Conservation (phyloP, 2,797 vertebrate genomes). For the Darevskia mixta region DNA sequence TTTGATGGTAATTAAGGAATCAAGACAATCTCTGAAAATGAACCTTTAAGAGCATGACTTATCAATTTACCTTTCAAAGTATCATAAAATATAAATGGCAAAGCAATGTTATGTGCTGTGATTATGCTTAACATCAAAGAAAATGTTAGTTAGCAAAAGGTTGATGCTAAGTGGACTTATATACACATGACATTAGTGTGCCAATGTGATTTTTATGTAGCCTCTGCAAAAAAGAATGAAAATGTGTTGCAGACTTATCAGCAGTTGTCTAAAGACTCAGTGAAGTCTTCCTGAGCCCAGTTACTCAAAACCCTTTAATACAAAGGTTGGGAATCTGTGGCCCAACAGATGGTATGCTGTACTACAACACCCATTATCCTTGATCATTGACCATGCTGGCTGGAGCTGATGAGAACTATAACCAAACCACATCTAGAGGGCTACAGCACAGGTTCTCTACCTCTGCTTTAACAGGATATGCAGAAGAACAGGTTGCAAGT, state of each 20-base stretch:
- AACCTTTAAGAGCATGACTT: not conserved
- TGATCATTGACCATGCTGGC: not conserved
- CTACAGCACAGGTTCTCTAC: not conserved
- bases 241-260: no score
- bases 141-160: not conserved
- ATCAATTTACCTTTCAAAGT: not conserved
- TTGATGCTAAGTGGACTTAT: no score
- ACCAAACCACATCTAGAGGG: no score
- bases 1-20: not conserved
- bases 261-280: no score
- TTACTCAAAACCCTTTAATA: no score
- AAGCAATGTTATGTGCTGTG: not conserved
- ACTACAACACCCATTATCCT: no score
- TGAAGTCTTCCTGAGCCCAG: no score
- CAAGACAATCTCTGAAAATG: not conserved
- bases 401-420: not conserved
- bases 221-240: no score
- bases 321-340: no score
- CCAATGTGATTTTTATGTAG: no score
- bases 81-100: not conserved
- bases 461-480: not conserved
- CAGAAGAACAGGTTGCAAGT: not conserved
- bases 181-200: no score
- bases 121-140: not conserved
- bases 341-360: no score